Evolutionary conservation across 2,888 invertebrate species (phyloP), one percentile per base, ranked within the genome.

Genomic region (Erebia epiphron): DNA sequence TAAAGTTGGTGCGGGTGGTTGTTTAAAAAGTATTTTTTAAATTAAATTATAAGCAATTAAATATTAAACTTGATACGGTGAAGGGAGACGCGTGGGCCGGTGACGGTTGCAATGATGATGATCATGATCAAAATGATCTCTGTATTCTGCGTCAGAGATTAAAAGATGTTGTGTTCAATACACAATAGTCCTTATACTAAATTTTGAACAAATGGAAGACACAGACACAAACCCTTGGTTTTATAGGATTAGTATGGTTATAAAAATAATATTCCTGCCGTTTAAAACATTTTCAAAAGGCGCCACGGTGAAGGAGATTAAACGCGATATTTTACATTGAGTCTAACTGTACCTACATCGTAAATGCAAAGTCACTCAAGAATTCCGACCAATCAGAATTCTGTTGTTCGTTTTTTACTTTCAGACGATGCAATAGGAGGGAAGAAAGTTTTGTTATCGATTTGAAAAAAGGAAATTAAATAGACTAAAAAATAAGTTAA

Each of bases 381-480:
- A 78, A 82, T 83, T 77, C 76, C 64, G 71, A 75, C 75, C 79
- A 81, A 79, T 83, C 78, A 80, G 50, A 71, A 68, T 68, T 70
- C 50, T 72, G 73, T 73, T 76, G 74, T 77, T 76, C 77, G 69
- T 75, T 78, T 78, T 80, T 82, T 78, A 58, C 57, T 49, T n/a
- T n/a, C 14, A 43, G 21, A 10, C 57, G 26, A 26, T 2, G 11
- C 57, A 49, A 49, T 58, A 57, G 57, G 21, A 35, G 16, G 26
- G n/a, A 58, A 58, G 67, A 67, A 67, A 67, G 67, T 58, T 58
- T 67, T 49, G 52, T 56, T 2, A 43, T 41, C 4, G 13, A 13
- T 21, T 18, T 1, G 10, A 2, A 56, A 21, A 56, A 16, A 56
- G 11, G 0, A 56, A 56, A 11, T 18, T 18, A 11, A 56, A 21